Base-by-base conservation (phyloP, 2,888 invertebrate genomes). In the Cyclophora albipunctata region DNA sequence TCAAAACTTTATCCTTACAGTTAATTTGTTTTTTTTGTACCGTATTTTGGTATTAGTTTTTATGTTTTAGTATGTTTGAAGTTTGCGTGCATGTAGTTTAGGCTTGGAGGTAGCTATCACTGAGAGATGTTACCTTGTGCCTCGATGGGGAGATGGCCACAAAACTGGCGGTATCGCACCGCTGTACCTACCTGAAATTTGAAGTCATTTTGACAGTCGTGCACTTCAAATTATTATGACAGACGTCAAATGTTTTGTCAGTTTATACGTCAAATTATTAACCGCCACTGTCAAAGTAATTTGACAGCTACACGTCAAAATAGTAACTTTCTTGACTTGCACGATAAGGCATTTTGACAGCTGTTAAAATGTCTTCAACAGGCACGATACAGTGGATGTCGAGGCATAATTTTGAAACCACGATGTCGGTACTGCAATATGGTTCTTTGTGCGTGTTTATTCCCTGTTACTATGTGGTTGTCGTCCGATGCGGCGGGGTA, bases 91-190 rank as follows among this genome's bases (percentile, higher is more conserved):
- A 79, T 76, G 79, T 75, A 68, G 66, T 64, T 57, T 65, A 64
- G 64, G 75, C 75, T 74, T 74, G 63, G 72, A 64, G 67, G 63
- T 75, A 68, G 71, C 71, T 62, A 70, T 77, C 82, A 82, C 82
- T 87, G 88, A 87, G 87, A 88, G 88, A 87, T 88, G 88, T 86
- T 85, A 77, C 84, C 86, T 82, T 79, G 56, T 54, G 59, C 59
- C 61, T 55, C 42, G 42, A 42, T 37, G 37, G 37, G 37, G 37
- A 2, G 37, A 37, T 37, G 37, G 37, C 37, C 37, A 37, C 37
- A 5, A 4, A 37, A 37, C 37, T 37, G 37, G 37, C 37, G 4
- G 5, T 4, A 37, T 37, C 4, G 5, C 37, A 37, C 4, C 37
- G 5, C 37, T 37, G 37, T 37, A 37, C 37, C 4, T 6, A 7